Evolutionary conservation across 2,113 vertebrate species (phyloP).

Genomic region (Lamprologus callipterus): DNA sequence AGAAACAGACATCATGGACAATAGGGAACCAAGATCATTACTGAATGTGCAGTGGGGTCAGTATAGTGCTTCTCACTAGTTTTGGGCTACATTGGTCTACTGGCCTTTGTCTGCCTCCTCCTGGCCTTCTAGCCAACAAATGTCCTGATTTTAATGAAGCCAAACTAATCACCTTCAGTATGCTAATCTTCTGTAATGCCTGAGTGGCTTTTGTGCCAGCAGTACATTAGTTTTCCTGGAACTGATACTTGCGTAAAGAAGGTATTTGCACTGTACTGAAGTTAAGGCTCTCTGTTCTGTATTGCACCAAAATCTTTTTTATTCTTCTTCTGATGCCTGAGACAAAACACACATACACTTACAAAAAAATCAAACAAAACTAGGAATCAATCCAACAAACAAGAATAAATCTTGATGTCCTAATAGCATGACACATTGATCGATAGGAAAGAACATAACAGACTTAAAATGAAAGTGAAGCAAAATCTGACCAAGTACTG

Average conservation of each 20-base stretch:
- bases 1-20: conserved; percentile 14
- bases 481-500: background rate
- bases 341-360: background rate
- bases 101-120: conserved; percentile 45
- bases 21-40: conserved; percentile 17
- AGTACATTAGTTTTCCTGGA: conserved; percentile 39
- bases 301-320: conserved; percentile 23
- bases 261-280: conserved; percentile 49
- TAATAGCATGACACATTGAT: background rate
- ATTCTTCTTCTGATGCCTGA: conserved; percentile 45
- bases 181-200: conserved; percentile 57
- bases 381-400: conserved; percentile 16
- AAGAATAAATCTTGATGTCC: background rate
- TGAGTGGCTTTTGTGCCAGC: conserved; percentile 39
- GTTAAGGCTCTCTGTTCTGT: conserved; percentile 44
- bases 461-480: background rate
- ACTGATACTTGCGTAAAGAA: conserved; percentile 38
- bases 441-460: background rate
- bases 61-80: conserved; percentile 33
- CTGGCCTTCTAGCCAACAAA: conserved; percentile 48
- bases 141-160: conserved; percentile 58
- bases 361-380: background rate
- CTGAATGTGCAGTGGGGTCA: conserved; percentile 45
- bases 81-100: conserved; percentile 5
- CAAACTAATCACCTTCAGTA: conserved; percentile 60